These are phyloP conservation scores for Lasioglossum leucozonium DNA, from an alignment of 2,888 invertebrate species.

Conservation along the genomic window DNA sequence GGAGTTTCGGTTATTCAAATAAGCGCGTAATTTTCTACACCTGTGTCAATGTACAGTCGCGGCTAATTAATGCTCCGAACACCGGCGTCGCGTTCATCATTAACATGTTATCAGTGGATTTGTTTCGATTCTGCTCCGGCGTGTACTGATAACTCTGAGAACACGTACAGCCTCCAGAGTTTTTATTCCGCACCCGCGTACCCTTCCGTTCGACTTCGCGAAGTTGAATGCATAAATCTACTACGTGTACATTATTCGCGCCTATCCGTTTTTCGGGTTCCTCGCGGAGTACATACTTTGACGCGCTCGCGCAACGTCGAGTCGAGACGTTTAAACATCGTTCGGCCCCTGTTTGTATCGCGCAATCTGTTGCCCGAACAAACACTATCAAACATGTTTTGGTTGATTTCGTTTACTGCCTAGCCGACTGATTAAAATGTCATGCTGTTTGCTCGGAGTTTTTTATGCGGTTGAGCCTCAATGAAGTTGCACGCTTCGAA, in stretches of 20 bases:
- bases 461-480: background rate
- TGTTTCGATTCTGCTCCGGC: background rate
- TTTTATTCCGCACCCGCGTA: background rate
- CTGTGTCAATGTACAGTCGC: constrained; percentile 66
- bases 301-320: background rate
- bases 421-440: background rate
- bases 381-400: constrained; percentile 3
- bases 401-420: background rate
- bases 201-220: background rate
- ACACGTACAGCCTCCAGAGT: background rate
- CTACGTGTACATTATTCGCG: background rate
- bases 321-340: background rate
- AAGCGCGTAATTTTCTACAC: constrained; percentile 45
- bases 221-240: background rate
- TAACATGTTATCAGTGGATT: constrained; percentile 24
- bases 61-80: constrained; percentile 17
- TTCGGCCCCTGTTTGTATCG: background rate
- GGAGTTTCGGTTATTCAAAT: constrained; percentile 10
- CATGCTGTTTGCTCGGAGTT: background rate
- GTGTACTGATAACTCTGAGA: background rate
- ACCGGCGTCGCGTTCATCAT: background rate
- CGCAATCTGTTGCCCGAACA: background rate
- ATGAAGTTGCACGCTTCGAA: background rate
- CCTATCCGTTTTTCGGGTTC: too few species aligned
- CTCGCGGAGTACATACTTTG: background rate